Percentiles rank a stretch among this genome's conserved stretches.
These are phyloP conservation scores for Paguma larvata DNA, from an alignment of 2,797 vertebrate genomes.

Conservation along the genomic window DNA sequence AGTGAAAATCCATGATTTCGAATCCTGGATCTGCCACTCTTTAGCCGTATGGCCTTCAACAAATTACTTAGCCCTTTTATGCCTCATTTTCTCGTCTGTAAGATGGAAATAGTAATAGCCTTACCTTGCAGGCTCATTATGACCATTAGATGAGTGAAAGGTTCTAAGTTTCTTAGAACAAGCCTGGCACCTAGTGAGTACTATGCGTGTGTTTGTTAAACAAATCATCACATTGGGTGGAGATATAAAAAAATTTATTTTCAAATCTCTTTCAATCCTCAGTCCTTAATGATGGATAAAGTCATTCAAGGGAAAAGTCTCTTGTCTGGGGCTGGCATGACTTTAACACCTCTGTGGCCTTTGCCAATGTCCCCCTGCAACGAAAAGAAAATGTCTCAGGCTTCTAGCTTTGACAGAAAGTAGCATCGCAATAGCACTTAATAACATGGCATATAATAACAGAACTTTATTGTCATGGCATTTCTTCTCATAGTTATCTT, in stretches of 20 bases:
- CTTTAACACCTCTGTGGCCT: not conserved
- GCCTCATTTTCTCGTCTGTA: constrained; percentile 4
- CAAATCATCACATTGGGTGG: not conserved
- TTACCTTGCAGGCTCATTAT: not conserved
- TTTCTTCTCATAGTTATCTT: not conserved
- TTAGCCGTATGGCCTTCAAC: not conserved
- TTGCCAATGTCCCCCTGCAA: not conserved
- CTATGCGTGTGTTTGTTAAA: not conserved
- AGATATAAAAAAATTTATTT: not conserved
- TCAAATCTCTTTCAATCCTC: not conserved
- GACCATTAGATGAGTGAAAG: not conserved
- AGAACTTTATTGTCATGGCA: not conserved
- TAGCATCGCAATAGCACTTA: not conserved
- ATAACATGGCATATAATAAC: not conserved
- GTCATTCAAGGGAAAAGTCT: not conserved
- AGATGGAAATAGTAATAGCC: not conserved
- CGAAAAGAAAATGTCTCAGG: not conserved
- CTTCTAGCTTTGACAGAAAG: not conserved
- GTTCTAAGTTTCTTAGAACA: not conserved
- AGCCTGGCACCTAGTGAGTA: not conserved
- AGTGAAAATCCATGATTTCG: not conserved
- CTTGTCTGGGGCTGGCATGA: not conserved
- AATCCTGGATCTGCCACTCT: not conserved
- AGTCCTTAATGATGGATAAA: not conserved
- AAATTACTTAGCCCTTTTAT: not conserved